phyloP scores from a whole-genome alignment of 1,140 invertebrate species.

The Homarus americanus region DNA sequence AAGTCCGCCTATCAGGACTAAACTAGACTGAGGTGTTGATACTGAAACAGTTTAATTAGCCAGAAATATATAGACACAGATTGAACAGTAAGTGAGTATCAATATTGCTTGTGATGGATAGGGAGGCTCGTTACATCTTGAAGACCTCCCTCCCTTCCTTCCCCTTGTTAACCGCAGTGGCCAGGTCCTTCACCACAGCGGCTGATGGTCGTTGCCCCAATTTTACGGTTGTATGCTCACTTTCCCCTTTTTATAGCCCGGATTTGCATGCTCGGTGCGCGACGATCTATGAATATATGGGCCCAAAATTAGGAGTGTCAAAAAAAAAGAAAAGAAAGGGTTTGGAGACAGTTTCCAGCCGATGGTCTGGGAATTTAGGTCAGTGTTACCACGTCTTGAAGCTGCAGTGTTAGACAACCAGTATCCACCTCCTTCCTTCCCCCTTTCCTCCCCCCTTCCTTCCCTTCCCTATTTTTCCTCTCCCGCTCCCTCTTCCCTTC shows the following conservation, averaged over 20 bases:
- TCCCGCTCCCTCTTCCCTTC: not conserved
- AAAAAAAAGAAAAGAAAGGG: too few relatives aligned
- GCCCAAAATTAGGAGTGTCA: not conserved
- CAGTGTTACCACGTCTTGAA: not conserved
- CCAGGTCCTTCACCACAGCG: not conserved
- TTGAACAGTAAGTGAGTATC: too few relatives aligned
- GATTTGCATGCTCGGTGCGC: slow-evolving; percentile 25
- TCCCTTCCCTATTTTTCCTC: not conserved
- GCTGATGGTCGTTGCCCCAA: not conserved
- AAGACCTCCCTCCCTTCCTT: not conserved
- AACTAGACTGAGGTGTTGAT: too few relatives aligned
- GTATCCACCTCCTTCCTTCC: not conserved
- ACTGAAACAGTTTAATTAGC: too few relatives aligned
- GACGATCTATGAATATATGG: slow-evolving; percentile 23
- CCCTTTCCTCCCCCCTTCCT: not conserved
- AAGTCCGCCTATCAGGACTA: too few relatives aligned
- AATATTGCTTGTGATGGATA: not conserved
- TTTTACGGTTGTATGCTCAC: slow-evolving; percentile 26
- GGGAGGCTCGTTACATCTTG: not conserved
- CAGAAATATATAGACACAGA: too few relatives aligned
- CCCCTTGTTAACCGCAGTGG: not conserved
- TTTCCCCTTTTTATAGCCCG: not conserved
- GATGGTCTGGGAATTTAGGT: slow-evolving; percentile 13
- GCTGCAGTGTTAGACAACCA: not conserved
- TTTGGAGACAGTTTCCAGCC: not conserved